Conservation (phyloP, 2,888 invertebrate genomes). For the Drosophila greeni region DNA sequence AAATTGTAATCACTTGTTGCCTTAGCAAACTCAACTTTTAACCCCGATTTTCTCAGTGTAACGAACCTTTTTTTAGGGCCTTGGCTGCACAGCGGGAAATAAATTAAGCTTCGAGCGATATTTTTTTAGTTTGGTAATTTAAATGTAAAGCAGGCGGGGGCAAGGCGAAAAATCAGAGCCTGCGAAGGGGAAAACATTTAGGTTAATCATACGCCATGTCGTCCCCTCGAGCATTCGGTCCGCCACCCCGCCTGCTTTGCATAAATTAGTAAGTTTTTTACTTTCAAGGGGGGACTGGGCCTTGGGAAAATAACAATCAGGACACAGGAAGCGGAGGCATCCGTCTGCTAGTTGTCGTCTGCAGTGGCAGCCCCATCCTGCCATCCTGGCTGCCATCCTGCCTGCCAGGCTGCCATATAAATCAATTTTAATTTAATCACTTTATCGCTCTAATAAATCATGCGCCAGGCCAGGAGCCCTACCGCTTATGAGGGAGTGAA, state of each 20-base stretch:
- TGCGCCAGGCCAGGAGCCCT: constrained; percentile 40
- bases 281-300: constrained; percentile 6
- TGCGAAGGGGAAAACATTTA: constrained; percentile 49
- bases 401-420: constrained; percentile 56
- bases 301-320: constrained; percentile 42
- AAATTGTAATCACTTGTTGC: not conserved
- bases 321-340: constrained; percentile 27
- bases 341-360: constrained; percentile 36
- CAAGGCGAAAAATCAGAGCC: constrained; percentile 42
- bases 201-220: constrained; percentile 70
- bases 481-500: constrained; percentile 8
- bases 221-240: constrained; percentile 32
- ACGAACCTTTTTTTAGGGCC: constrained; percentile 47
- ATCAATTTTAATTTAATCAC: constrained; percentile 75
- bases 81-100: constrained; percentile 29
- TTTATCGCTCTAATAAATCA: constrained; percentile 72
- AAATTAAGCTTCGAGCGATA: constrained; percentile 46
- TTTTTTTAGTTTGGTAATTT: constrained; percentile 63
- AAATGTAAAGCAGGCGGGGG: constrained; percentile 56
- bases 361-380: constrained; percentile 22
- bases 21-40: no score
- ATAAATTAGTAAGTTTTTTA: constrained; percentile 70
- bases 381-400: constrained; percentile 2
- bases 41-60: not conserved
- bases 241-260: constrained; percentile 53